Conservation (phyloP, 1,140 invertebrate species). For the Calosoma granatense region DNA sequence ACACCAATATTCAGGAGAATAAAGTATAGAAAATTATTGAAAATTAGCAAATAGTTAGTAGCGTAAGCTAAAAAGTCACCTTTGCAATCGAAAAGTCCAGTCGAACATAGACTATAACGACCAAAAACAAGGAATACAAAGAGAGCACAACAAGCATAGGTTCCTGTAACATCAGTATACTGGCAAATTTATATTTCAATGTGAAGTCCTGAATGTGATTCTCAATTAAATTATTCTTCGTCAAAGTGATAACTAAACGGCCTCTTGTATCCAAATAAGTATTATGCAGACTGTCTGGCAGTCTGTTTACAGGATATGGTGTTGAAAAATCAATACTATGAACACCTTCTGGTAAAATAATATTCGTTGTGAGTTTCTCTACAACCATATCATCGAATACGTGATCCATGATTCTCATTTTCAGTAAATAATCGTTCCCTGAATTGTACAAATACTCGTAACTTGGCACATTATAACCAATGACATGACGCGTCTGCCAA, state of each 20-base stretch:
- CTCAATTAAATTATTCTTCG: slow-evolving; percentile 86
- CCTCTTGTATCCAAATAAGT: slow-evolving; percentile 96
- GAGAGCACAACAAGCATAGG: slow-evolving; percentile 81
- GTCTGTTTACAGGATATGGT: slow-evolving; percentile 70
- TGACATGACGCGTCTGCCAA: slow-evolving; percentile 94
- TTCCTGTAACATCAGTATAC: slow-evolving; percentile 81
- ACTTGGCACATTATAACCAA: slow-evolving; percentile 96
- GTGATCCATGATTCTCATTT: slow-evolving; percentile 91
- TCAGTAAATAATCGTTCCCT: slow-evolving; percentile 67
- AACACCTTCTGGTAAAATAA: slow-evolving; percentile 92
- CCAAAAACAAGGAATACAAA: slow-evolving; percentile 84
- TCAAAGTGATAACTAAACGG: slow-evolving; percentile 75
- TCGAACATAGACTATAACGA: slow-evolving; percentile 89
- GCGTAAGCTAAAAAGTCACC: too few relatives aligned
- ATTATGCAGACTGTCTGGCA: slow-evolving; percentile 67
- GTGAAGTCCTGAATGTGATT: slow-evolving; percentile 91
- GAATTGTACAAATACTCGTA: slow-evolving; percentile 79
- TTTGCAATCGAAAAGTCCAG: slow-evolving; percentile 83
- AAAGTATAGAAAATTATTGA: too few relatives aligned
- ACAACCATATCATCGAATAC: slow-evolving; percentile 95
- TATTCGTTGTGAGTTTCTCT: slow-evolving; percentile 76
- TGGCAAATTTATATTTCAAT: slow-evolving; percentile 83
- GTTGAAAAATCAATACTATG: slow-evolving; percentile 70
- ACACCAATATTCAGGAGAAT: too few relatives aligned
- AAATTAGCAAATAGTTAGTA: too few relatives aligned